Conservation (phyloP, 2,888 invertebrate species). For the Cancer borealis region DNA sequence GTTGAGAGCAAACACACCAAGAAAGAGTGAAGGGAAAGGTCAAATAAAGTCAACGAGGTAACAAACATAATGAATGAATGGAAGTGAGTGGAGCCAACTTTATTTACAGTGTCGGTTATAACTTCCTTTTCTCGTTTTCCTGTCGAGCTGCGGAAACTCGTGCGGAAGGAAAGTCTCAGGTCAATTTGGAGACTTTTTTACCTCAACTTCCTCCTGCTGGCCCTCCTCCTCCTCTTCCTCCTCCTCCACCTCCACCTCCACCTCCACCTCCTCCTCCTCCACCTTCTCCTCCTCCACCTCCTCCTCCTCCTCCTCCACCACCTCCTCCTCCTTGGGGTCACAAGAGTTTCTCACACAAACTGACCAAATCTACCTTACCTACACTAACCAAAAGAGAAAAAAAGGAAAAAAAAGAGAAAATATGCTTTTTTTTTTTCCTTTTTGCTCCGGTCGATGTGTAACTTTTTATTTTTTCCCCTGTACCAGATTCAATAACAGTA, state of each 20-base stretch:
- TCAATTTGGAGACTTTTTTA: conserved; percentile 11
- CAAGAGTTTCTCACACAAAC: not conserved
- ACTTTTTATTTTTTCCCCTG: not conserved
- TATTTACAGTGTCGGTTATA: not conserved
- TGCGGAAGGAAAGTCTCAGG: conserved; percentile 9
- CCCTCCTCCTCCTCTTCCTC: not conserved
- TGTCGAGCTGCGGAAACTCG: not conserved
- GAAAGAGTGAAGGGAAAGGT: not conserved
- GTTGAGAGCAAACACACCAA: not conserved
- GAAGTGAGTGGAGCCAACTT: not conserved
- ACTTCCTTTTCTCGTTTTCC: conserved; percentile 27
- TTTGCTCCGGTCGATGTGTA: not conserved
- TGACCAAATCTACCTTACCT: not conserved
- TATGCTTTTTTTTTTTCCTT: not conserved
- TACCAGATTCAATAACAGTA: conserved; percentile 3
- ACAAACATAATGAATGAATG: not conserved
- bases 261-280: not conserved
- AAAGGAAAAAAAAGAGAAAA: not conserved
- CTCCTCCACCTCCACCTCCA: not conserved
- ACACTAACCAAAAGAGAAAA: not conserved
- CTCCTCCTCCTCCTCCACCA: not conserved
- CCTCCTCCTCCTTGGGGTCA: conserved; percentile 1
- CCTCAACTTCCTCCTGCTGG: not conserved
- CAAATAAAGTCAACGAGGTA: not conserved
- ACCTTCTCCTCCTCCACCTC: not conserved